Evolutionary conservation across 2,797 vertebrate species (phyloP).

Genomic region (Danio aesculapii): DNA sequence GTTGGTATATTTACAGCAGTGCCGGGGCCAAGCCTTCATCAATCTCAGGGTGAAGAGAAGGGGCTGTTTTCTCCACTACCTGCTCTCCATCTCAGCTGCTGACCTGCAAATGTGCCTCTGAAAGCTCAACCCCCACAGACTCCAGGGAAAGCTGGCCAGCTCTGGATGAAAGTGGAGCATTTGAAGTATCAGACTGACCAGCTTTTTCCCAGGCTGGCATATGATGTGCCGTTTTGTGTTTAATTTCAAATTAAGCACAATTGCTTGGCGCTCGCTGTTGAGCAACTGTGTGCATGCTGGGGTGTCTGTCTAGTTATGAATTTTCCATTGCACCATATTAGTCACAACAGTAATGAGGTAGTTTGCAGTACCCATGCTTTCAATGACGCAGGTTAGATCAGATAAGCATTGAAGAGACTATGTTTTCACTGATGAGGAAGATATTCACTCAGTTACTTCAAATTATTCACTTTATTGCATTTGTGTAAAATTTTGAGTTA

Average conservation of each 20-base stretch:
- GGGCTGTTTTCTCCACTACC: conserved; percentile 73
- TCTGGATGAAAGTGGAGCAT: conserved; percentile 36
- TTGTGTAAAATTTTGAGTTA: too few species aligned
- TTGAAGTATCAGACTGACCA: conserved; percentile 26
- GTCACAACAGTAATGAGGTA: conserved; percentile 3
- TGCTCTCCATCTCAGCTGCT: conserved; percentile 77
- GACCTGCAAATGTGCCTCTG: conserved; percentile 73
- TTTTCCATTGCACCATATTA: conserved; percentile 30
- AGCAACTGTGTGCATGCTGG: background rate
- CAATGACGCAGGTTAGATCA: background rate
- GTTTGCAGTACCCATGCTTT: background rate
- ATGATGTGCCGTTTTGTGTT: conserved; percentile 1
- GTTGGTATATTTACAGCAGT: conserved; percentile 83
- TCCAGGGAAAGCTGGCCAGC: conserved; percentile 27
- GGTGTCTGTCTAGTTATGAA: background rate
- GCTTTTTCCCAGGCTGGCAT: conserved; percentile 11
- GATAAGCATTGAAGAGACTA: background rate
- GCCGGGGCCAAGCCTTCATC: conserved; percentile 78
- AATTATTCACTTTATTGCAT: too few species aligned
- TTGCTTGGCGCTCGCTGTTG: conserved; percentile 18
- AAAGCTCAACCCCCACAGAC: conserved; percentile 41
- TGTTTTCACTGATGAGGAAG: background rate
- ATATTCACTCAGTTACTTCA: background rate
- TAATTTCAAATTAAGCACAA: conserved; percentile 26
- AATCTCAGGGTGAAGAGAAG: conserved; percentile 77